phyloP scores from a whole-genome alignment of 2,888 invertebrate genomes.

The Neria commutata region DNA sequence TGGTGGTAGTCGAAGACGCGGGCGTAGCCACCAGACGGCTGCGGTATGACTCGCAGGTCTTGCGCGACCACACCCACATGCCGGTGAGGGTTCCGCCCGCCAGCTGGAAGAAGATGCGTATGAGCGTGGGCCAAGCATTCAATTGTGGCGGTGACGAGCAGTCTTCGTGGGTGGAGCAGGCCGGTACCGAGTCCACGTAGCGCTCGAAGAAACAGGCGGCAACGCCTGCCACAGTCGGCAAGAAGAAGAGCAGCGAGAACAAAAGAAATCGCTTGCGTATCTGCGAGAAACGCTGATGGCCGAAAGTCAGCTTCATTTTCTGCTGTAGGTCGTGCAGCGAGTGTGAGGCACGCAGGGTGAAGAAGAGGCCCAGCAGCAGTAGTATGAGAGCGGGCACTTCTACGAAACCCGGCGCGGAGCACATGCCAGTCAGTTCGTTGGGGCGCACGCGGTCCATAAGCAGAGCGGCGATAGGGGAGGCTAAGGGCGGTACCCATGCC shows the following conservation, averaged over 20 bases:
- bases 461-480: slow-evolving; percentile 82
- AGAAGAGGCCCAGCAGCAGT: slow-evolving; percentile 53
- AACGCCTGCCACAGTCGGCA: slow-evolving; percentile 55
- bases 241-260: slow-evolving; percentile 57
- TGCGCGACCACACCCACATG: slow-evolving; percentile 62
- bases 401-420: slow-evolving; percentile 67
- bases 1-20: slow-evolving; percentile 50
- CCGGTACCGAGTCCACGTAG: slow-evolving; percentile 46
- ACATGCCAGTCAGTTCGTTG: slow-evolving; percentile 82
- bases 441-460: slow-evolving; percentile 79
- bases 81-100: slow-evolving; percentile 59
- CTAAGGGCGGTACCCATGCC: slow-evolving; percentile 87
- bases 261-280: slow-evolving; percentile 58
- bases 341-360: slow-evolving; percentile 58
- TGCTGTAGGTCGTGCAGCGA: slow-evolving; percentile 56
- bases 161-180: slow-evolving; percentile 53
- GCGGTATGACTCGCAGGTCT: slow-evolving; percentile 60
- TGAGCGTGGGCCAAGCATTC: slow-evolving; percentile 50
- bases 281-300: slow-evolving; percentile 58
- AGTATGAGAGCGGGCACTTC: slow-evolving; percentile 57
- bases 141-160: slow-evolving; percentile 47
- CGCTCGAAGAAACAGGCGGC: slow-evolving; percentile 55
- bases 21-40: slow-evolving; percentile 53
- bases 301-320: slow-evolving; percentile 54
- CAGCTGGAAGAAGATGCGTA: slow-evolving; percentile 56